Conservation (phyloP, 2,797 vertebrate species). For the Arnoldichthys spilopterus region DNA sequence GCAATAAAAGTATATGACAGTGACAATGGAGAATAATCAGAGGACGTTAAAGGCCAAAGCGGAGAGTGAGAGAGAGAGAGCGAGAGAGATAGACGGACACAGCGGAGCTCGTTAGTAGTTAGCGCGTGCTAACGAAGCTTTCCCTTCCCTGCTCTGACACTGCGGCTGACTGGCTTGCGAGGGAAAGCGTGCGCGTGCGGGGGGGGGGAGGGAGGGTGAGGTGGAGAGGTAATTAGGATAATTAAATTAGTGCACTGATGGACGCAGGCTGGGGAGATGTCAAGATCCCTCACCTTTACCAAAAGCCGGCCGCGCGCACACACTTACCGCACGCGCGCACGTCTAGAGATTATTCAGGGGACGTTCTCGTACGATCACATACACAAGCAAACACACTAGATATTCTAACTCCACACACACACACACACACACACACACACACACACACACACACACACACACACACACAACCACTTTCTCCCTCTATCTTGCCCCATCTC, state of each 20-base stretch:
- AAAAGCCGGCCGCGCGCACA: slow-evolving; percentile 44
- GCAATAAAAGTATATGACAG: slow-evolving; percentile 52
- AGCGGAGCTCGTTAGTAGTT: slow-evolving; percentile 70
- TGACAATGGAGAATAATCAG: slow-evolving; percentile 54
- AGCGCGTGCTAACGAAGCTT: slow-evolving; percentile 68
- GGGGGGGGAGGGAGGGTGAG: slow-evolving; percentile 9
- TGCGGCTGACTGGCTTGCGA: slow-evolving; percentile 17
- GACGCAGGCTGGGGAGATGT: slow-evolving; percentile 73
- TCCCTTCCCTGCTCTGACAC: slow-evolving; percentile 66
- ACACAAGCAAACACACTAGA: neutral
- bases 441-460: slow-evolving; percentile 17
- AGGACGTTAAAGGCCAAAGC: slow-evolving; percentile 40
- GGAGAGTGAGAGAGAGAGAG: slow-evolving; percentile 4
- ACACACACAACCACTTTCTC: no score
- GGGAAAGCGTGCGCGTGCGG: no score
- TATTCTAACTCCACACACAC: slow-evolving; percentile 29
- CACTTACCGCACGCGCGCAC: slow-evolving; percentile 25
- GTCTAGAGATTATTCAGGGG: neutral
- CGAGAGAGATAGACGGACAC: slow-evolving; percentile 39
- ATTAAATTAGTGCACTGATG: slow-evolving; percentile 82
- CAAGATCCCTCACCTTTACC: slow-evolving; percentile 61
- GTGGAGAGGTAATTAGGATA: slow-evolving; percentile 76
- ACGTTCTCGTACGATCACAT: neutral
- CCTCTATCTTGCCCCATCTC: neutral
- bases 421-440: slow-evolving; percentile 27